Evolutionary conservation across 2,797 vertebrate species (phyloP).

Genomic region (Betta splendens): DNA sequence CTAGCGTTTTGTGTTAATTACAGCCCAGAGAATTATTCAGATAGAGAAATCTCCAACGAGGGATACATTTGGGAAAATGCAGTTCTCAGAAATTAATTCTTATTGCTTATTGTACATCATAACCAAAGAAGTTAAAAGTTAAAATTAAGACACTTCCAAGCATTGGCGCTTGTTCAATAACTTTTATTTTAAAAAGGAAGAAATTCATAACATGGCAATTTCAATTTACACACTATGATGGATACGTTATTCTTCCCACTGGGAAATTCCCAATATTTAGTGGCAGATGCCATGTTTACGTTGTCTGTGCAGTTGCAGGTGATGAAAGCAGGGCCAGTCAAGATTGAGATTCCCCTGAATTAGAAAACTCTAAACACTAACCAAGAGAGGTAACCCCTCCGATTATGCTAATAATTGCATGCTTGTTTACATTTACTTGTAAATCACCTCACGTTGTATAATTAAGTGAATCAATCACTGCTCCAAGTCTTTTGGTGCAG

Average conservation of each 20-base stretch:
- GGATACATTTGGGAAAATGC: constrained; percentile 17
- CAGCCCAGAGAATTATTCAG: constrained; percentile 43
- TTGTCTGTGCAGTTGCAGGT: constrained; percentile 42
- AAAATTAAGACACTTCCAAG: not conserved
- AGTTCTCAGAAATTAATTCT: constrained; percentile 26
- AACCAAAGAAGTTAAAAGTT: constrained; percentile 9
- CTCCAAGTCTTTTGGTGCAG: too few relatives aligned
- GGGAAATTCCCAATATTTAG: too few relatives aligned
- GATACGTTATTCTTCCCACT: too few relatives aligned
- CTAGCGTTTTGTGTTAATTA: constrained; percentile 57
- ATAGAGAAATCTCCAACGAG: constrained; percentile 22
- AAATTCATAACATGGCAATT: too few relatives aligned
- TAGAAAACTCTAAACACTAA: constrained; percentile 39
- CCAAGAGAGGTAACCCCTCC: constrained; percentile 15
- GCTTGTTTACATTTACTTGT: not conserved
- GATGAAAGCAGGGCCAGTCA: constrained; percentile 45
- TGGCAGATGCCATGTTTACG: too few relatives aligned
- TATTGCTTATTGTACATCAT: constrained; percentile 11
- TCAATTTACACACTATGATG: too few relatives aligned
- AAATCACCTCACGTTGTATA: too few relatives aligned
- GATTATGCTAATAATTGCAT: not conserved
- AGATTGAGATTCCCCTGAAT: constrained; percentile 59
- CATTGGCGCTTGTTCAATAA: not conserved
- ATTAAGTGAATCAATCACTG: too few relatives aligned
- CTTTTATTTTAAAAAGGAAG: not conserved